Evolutionary conservation across 2,888 invertebrate species (phyloP).

Genomic region (Antheraea assamensis): DNA sequence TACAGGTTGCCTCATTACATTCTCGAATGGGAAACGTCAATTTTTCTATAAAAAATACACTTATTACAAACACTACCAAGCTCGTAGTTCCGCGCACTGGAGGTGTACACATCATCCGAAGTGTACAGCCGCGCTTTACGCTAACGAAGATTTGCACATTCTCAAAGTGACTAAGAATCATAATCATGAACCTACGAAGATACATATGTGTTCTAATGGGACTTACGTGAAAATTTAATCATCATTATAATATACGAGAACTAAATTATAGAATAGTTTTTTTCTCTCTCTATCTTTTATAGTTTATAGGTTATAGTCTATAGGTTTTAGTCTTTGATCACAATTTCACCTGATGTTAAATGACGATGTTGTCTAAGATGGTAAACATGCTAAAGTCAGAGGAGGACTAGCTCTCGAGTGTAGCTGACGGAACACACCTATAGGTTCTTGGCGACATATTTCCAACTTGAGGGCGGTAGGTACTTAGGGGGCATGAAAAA

Average conservation of each 20-base stretch:
- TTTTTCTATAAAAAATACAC: slow-evolving; percentile 35
- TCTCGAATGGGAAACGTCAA: slow-evolving; percentile 33
- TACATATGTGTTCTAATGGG: slow-evolving; percentile 23
- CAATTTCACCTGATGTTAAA: neutral
- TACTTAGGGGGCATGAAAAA: neutral
- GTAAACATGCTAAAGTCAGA: neutral
- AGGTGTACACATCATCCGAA: slow-evolving; percentile 38
- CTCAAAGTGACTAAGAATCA: neutral
- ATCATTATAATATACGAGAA: neutral
- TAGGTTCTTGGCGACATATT: neutral
- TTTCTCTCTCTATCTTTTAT: too few relatives aligned
- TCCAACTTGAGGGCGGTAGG: neutral
- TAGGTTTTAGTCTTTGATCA: neutral
- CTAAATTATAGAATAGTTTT: too few relatives aligned
- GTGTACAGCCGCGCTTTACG: slow-evolving; percentile 32
- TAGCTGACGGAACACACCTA: neutral
- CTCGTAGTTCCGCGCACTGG: slow-evolving; percentile 34
- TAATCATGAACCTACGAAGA: slow-evolving; percentile 1
- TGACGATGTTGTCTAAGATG: neutral
- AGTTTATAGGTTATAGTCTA: neutral
- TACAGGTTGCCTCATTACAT: slow-evolving; percentile 27
- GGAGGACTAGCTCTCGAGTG: neutral
- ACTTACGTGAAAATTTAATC: slow-evolving; percentile 18
- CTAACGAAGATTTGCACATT: slow-evolving; percentile 1
- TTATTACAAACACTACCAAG: slow-evolving; percentile 38